A percentile compares a stretch with the other conserved stretches of the same genome.
Evolutionary conservation across 2,113 vertebrate species (phyloP).

Genomic region (Pterocles burchelli): DNA sequence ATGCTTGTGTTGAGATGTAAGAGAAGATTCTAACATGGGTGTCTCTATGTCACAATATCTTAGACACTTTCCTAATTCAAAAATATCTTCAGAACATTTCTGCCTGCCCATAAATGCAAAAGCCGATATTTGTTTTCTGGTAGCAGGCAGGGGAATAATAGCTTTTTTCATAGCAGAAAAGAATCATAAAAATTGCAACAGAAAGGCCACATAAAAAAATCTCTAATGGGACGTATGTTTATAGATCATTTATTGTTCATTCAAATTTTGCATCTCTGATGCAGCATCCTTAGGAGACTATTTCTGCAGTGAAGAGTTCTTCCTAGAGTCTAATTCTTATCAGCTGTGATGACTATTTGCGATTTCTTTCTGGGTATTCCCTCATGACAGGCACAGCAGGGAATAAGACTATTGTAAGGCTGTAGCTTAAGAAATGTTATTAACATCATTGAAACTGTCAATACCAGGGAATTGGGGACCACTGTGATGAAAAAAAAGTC

Average conservation of each 20-base stretch:
- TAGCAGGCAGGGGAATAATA: background rate
- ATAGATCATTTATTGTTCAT: background rate
- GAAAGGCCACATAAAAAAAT: background rate
- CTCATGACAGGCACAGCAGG: background rate
- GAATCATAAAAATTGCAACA: background rate
- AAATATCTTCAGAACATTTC: background rate
- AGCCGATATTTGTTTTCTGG: background rate
- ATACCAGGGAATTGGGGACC: background rate
- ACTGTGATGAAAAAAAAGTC: background rate
- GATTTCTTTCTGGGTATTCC: background rate
- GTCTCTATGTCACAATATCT: background rate
- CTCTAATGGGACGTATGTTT: background rate
- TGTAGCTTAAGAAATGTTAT: background rate
- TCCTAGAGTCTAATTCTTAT: slow-evolving; percentile 4
- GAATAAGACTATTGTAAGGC: background rate
- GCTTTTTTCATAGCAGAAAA: background rate
- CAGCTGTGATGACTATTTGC: background rate
- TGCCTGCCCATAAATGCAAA: background rate
- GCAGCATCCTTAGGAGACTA: background rate
- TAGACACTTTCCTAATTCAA: background rate
- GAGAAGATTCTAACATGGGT: background rate
- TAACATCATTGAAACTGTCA: background rate
- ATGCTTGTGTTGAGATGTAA: background rate
- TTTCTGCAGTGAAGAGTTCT: background rate
- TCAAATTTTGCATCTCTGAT: background rate